These are phyloP conservation scores for Sigmodon hispidus DNA, from an alignment of 2,113 vertebrate species.

Conservation along the genomic window DNA sequence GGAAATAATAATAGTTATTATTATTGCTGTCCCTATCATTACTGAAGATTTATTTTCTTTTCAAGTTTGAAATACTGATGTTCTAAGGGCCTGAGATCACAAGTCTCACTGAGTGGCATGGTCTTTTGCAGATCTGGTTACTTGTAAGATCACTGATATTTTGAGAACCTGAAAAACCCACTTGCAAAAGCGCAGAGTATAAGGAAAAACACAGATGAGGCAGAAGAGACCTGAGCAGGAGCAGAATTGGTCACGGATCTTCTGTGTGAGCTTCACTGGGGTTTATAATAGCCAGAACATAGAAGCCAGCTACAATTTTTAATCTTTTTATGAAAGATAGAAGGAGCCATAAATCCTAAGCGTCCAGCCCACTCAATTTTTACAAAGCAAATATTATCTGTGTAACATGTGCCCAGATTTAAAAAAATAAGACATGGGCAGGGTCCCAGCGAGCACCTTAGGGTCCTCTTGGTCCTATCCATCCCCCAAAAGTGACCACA, in stretches of 20 bases:
- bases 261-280: background rate
- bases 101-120: background rate
- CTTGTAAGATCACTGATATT: background rate
- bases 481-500: no score
- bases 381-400: background rate
- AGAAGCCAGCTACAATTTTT: background rate
- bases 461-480: fast-evolving
- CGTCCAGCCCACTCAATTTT: background rate
- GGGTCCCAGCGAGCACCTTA: background rate
- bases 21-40: background rate
- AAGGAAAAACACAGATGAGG: background rate
- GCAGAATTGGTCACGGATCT: fast-evolving
- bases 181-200: background rate
- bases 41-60: background rate
- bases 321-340: background rate
- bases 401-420: background rate
- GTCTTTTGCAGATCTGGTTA: background rate
- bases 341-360: background rate
- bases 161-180: background rate
- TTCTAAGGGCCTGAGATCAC: background rate
- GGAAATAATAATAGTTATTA: background rate
- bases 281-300: background rate
- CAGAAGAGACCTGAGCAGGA: fast-evolving
- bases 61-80: background rate
- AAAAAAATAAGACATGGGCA: background rate